phyloP scores from a whole-genome alignment of 2,113 vertebrate genomes.

The Perognathus longimembris region DNA sequence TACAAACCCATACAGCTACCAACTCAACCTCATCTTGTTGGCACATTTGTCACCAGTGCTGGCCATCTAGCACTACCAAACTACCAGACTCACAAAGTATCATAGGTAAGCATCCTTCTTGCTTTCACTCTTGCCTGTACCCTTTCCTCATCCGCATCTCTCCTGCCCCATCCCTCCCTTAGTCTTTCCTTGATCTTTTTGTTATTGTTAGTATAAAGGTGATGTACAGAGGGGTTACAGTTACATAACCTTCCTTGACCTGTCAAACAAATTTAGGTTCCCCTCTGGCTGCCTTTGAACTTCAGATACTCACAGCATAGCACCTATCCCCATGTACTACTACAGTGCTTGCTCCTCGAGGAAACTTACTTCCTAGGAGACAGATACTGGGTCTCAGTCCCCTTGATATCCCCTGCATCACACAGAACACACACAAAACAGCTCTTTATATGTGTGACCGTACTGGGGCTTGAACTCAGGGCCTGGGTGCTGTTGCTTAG shows the following conservation, averaged over 20 bases:
- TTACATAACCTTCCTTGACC: neutral
- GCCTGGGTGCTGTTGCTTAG: no score
- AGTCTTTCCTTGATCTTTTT: neutral
- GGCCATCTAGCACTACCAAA: neutral
- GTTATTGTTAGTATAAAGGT: no score
- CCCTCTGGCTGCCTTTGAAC: neutral
- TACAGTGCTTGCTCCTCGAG: neutral
- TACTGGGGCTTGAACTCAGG: no score
- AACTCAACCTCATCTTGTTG: neutral
- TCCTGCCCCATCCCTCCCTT: neutral
- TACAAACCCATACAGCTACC: neutral
- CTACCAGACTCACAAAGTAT: neutral
- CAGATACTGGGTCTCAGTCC: neutral
- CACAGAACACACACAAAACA: neutral
- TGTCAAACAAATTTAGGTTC: neutral
- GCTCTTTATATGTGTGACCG: no score
- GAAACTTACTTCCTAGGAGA: neutral
- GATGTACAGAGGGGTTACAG: no score
- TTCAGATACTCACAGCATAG: neutral
- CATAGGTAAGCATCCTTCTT: neutral
- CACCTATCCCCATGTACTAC: neutral
- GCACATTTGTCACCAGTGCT: neutral
- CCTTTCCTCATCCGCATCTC: neutral
- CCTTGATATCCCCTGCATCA: neutral
- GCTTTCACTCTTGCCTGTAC: neutral